Percentiles rank a stretch among this genome's conserved stretches.
phyloP scores from a whole-genome alignment of 2,888 invertebrate genomes.

The Cerastis rubricosa region DNA sequence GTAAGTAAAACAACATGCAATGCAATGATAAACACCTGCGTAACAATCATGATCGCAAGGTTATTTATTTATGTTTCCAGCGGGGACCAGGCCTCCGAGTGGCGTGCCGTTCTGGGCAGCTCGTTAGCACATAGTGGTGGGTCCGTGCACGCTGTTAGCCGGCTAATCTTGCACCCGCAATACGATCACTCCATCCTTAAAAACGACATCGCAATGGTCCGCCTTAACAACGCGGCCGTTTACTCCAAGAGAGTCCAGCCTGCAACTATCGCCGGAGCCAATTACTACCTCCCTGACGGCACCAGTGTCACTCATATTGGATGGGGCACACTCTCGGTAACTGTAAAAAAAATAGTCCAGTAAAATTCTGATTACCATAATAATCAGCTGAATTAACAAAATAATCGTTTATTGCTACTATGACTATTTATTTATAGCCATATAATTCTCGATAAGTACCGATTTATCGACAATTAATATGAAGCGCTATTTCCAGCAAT shows the following conservation, averaged over 20 bases:
- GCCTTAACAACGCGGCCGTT: slow-evolving; percentile 64
- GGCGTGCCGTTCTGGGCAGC: slow-evolving; percentile 74
- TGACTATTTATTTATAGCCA: not conserved
- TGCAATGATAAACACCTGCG: not conserved
- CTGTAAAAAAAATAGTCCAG: not conserved
- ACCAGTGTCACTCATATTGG: slow-evolving; percentile 64
- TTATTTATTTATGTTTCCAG: slow-evolving; percentile 59
- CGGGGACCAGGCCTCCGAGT: slow-evolving; percentile 64
- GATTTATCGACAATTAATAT: not conserved
- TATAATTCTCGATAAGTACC: not conserved
- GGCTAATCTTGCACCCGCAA: slow-evolving; percentile 63
- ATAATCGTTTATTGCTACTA: not conserved
- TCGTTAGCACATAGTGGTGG: slow-evolving; percentile 68
- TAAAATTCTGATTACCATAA: not conserved
- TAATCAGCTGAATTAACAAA: not conserved
- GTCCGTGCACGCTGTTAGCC: slow-evolving; percentile 53
- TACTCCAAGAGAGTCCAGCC: slow-evolving; percentile 59
- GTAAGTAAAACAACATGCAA: slow-evolving; percentile 67
- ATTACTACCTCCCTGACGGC: slow-evolving; percentile 32
- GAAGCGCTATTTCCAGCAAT: slow-evolving; percentile 1
- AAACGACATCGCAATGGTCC: slow-evolving; percentile 74
- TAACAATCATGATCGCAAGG: not conserved
- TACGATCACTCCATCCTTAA: slow-evolving; percentile 63
- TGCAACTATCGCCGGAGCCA: slow-evolving; percentile 66
- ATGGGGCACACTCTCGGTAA: slow-evolving; percentile 75